phyloP scores from a whole-genome alignment of 2,888 invertebrate species.

The Archips crataeganus region DNA sequence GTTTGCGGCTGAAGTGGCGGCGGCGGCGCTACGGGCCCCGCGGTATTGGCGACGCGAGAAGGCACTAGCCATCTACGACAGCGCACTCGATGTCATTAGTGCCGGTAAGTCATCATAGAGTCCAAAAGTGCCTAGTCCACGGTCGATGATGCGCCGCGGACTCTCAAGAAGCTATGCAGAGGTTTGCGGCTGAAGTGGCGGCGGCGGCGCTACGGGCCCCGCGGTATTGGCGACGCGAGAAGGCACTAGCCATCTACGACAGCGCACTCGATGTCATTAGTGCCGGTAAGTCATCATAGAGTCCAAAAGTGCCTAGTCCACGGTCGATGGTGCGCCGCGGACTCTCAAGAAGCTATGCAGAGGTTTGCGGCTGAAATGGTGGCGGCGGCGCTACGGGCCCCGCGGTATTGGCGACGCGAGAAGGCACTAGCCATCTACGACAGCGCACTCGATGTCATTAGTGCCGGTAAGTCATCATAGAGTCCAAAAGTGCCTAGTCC shows the following conservation, averaged over 20 bases:
- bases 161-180: constrained; percentile 90
- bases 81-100: constrained; percentile 87
- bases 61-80: constrained; percentile 86
- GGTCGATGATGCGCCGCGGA: constrained; percentile 88
- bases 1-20: constrained; percentile 91
- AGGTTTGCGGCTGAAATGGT: too few species aligned
- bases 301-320: too few species aligned
- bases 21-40: constrained; percentile 92
- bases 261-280: constrained; percentile 87
- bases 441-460: too few species aligned
- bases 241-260: constrained; percentile 87
- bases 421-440: too few species aligned
- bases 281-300: constrained; percentile 61
- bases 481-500: too few species aligned
- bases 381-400: too few species aligned
- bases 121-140: constrained; percentile 86
- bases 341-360: too few species aligned
- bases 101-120: too few species aligned
- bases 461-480: too few species aligned
- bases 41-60: constrained; percentile 92
- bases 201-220: constrained; percentile 93
- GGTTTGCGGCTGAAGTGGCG: constrained; percentile 92
- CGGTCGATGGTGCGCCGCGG: too few species aligned
- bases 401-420: too few species aligned
- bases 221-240: constrained; percentile 91